Evolutionary conservation across 2,888 invertebrate genomes (phyloP), one percentile per base, ranked within the genome.

Genomic region (Pediacus dermestoides): DNA sequence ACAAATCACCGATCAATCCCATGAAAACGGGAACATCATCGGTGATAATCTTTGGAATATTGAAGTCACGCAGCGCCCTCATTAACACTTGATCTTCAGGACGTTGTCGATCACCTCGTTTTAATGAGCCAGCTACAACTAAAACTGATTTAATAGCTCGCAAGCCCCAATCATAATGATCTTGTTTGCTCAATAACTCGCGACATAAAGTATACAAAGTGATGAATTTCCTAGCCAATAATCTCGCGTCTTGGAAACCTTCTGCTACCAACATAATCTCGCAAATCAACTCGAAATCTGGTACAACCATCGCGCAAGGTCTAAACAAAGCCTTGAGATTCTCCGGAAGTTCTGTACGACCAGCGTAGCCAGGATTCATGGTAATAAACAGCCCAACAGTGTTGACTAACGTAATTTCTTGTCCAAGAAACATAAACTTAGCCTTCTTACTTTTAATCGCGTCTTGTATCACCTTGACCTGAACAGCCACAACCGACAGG

Each of bases 241-340:
- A 68, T 52, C 91, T 78, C 3, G 95, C 94, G 44, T 93, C 94
- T 61, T 91, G 84, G 68, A 95, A 93, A 23, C 93, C 95, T 71
- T 95, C 94, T 3, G 92, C 91, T 8, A 92, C 91, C 72, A 95
- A 78, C 92, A 94, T 94, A 66, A 95, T 95, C 74, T 95, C 94
- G 69, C 91, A 91, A 66, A 95, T 95, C 59, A 95, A 67, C 56
- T 92, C 94, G 69, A 93, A 92, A 70, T 95, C 95, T 1, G 95
- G 95, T 8, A 95, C 94, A 7, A 95, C 93, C 95, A 95, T 95
- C 38, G 94, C 94, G 66, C 94, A 95, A 1, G 95, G 94, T 60
- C 94, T 74, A 58, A 82, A 83, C 4, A 82, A 60, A 2, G 82
- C 81, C 60, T 83, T 70, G 74, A 64, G 77, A 69, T 91, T 91